Base-by-base conservation (phyloP, 2,888 invertebrate species). In the Apodemia hepburni region DNA sequence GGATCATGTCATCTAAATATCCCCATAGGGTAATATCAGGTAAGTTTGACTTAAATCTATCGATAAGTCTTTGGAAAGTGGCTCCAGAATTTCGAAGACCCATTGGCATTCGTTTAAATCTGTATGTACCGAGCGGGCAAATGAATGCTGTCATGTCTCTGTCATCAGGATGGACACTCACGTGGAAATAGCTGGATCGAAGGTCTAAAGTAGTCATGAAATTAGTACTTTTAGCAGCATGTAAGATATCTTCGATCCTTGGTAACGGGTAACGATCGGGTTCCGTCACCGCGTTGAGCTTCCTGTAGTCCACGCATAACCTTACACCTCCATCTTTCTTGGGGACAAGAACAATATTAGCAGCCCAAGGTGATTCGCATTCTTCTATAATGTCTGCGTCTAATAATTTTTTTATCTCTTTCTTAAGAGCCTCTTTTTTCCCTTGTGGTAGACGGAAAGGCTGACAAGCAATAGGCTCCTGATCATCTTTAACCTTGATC, bases 391-490 rank as follows among this genome's bases (percentile, higher is more conserved):
- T 61, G 27, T 67, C 76, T 1, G 71, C 69, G 17, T 67, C 63
- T 1, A 79, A 42, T 66, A 82, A 65, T 66, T 70, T 68, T 27
- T 75, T 64, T 3, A 78, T 62, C 68, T 79, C 73, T 3, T 35
- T 61, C n/a, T 35, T 51, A 11, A 61, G 38, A 7, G 29, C 0
- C 11, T 38, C 38, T 38, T 38, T 38, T 11, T 38, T 38, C 11
- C 63, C 57, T 12, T 72, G 74, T 1, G 77, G 74, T 65, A 81
- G 58, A 27, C 78, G 62, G 64, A 79, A 81, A 0, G 79, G 79
- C 0, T 77, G 77, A 5, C 72, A 68, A 1, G 79, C 72, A 18
- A 81, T 72, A 1, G 81, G 80, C 8, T 66, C 67, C 61, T 77
- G 72, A 35, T 71, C 62, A 0, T 69, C 71, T 22, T 71, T 71